These are phyloP conservation scores for Seira ritae DNA, from an alignment of 2,888 invertebrate genomes.

Conservation along the genomic window DNA sequence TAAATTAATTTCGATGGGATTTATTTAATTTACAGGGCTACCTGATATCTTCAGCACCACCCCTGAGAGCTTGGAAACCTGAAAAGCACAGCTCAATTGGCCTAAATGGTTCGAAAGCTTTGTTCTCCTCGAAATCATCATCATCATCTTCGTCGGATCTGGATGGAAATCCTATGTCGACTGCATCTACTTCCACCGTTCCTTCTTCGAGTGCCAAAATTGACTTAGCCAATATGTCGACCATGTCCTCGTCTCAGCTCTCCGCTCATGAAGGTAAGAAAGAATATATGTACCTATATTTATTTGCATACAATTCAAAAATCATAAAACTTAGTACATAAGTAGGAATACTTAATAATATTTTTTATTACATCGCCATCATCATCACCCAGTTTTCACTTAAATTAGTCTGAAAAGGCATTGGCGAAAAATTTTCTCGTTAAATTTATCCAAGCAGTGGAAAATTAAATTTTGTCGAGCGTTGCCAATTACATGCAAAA, in stretches of 20 bases:
- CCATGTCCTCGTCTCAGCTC: conserved; percentile 62
- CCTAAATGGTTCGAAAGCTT: conserved; percentile 53
- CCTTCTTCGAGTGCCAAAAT: conserved; percentile 63
- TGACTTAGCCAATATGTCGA: conserved; percentile 62
- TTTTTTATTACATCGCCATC: no score
- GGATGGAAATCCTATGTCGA: conserved; percentile 52
- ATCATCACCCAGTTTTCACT: no score
- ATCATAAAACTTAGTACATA: no score
- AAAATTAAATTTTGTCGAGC: no score
- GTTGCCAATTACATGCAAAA: no score
- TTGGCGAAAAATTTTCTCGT: no score
- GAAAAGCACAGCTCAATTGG: conserved; percentile 58
- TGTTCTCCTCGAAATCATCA: conserved; percentile 53
- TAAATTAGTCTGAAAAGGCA: no score
- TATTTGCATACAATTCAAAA: no score
- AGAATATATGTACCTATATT: neutral
- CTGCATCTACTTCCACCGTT: conserved; percentile 51
- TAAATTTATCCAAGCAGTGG: no score
- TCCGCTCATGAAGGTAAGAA: conserved; percentile 53
- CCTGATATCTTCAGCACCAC: conserved; percentile 47
- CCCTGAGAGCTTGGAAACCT: conserved; percentile 56
- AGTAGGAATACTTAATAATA: no score
- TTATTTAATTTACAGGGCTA: conserved; percentile 40
- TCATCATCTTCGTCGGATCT: conserved; percentile 33
- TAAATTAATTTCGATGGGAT: no score